phyloP scores from a whole-genome alignment of 2,888 invertebrate genomes.

The Teleogryllus oceanicus region DNA sequence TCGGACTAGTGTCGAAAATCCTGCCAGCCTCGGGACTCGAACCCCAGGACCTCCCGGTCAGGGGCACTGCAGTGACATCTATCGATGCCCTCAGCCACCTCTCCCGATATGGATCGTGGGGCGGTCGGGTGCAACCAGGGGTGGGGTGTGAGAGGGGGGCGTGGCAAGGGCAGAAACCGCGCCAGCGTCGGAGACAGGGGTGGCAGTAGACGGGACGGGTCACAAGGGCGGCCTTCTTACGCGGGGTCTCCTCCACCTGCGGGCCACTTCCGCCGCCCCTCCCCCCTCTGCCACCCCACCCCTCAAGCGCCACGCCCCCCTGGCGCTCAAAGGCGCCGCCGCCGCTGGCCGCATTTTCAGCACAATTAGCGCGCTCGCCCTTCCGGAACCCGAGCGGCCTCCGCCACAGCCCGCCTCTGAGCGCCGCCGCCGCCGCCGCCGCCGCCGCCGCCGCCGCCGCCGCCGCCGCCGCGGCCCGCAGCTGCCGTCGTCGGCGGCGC shows the following conservation, averaged over 20 bases:
- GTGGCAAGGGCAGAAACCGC: no score
- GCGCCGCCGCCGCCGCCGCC: not conserved
- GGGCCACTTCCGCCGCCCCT: not conserved
- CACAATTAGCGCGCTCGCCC: not conserved
- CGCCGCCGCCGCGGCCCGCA: not conserved
- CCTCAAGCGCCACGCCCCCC: not conserved
- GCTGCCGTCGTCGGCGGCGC: no score
- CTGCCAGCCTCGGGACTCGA: no score
- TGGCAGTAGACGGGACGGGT: not conserved
- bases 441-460: not conserved
- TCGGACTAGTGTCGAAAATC: no score
- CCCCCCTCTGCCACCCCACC: not conserved
- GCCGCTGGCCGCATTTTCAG: not conserved
- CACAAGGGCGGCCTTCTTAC: not conserved
- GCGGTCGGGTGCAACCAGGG: no score
- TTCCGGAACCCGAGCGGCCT: not conserved
- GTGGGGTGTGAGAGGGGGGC: no score
- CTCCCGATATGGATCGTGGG: no score
- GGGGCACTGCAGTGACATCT: no score
- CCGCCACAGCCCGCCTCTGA: not conserved
- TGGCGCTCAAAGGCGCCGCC: not conserved
- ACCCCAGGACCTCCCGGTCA: no score
- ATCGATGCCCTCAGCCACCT: no score
- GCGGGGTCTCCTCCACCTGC: not conserved
- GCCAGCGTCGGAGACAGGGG: no score